These are phyloP conservation scores for Karalla daura DNA, from an alignment of 2,797 vertebrate species.

Conservation along the genomic window DNA sequence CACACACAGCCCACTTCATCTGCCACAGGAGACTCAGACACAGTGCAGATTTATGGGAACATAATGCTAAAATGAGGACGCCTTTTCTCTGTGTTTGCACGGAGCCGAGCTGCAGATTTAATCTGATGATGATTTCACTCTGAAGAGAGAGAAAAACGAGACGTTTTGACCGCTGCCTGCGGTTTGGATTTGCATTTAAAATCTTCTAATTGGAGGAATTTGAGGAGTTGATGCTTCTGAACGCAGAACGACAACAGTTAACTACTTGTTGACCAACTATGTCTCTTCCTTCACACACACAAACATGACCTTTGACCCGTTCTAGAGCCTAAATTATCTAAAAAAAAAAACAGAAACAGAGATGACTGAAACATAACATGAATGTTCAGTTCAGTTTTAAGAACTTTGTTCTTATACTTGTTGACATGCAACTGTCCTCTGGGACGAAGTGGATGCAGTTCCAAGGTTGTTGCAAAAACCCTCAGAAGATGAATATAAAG, in stretches of 20 bases:
- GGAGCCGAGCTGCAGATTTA: not conserved
- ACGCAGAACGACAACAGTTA: not conserved
- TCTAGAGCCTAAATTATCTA: not conserved
- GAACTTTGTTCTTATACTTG: not conserved
- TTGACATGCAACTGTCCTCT: not conserved
- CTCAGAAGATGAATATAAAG: too few species aligned
- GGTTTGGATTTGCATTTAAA: not conserved
- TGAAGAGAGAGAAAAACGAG: not conserved
- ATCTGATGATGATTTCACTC: not conserved
- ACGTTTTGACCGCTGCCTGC: not conserved
- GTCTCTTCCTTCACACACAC: not conserved
- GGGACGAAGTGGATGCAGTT: too few species aligned
- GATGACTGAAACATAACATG: not conserved
- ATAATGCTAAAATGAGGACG: constrained; percentile 14
- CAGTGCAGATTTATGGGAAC: constrained; percentile 52
- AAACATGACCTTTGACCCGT: constrained; percentile 19
- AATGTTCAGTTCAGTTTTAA: not conserved
- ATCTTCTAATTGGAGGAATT: not conserved
- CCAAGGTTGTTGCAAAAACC: too few species aligned
- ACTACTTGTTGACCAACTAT: not conserved
- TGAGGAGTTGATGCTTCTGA: not conserved
- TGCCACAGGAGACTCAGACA: constrained; percentile 53
- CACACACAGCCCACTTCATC: constrained; percentile 34
- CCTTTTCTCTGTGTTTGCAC: not conserved
- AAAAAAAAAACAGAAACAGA: not conserved